Evolutionary conservation across 2,113 vertebrate genomes (phyloP).

Genomic region (Callaeas wilsoni): DNA sequence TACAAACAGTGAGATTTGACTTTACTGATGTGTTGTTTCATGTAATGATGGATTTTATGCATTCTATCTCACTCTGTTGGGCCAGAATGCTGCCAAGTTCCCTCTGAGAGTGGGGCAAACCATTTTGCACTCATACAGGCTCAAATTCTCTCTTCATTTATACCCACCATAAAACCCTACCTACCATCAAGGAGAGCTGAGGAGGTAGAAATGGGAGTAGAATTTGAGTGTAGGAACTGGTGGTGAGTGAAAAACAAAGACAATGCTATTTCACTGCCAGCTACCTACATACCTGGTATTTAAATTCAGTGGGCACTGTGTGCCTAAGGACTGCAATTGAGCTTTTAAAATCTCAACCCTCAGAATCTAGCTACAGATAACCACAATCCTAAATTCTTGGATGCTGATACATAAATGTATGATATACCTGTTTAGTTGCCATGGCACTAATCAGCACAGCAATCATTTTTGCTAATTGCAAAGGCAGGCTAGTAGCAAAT

Average conservation of each 20-base stretch:
- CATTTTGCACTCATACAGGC: background rate
- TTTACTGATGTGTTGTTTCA: background rate
- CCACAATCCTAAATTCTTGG: conserved; percentile 29
- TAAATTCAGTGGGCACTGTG: background rate
- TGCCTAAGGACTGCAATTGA: background rate
- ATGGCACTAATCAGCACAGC: conserved; percentile 47
- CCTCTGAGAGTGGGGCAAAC: background rate
- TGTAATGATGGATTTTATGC: background rate
- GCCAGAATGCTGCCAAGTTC: background rate
- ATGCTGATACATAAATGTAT: conserved; percentile 33
- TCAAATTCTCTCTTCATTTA: conserved; percentile 31
- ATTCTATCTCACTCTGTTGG: background rate
- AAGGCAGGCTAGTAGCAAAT: conserved; percentile 58
- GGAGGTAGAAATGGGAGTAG: conserved; percentile 3
- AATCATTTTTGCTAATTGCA: conserved; percentile 46
- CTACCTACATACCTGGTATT: background rate
- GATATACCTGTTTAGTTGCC: conserved; percentile 42
- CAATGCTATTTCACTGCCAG: background rate
- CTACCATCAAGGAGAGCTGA: background rate
- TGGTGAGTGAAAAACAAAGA: background rate
- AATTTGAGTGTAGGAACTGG: conserved; percentile 7
- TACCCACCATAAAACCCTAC: background rate
- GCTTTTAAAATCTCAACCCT: background rate
- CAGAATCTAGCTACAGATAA: conserved; percentile 29
- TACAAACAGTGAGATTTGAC: background rate